These are phyloP conservation scores for Drosophila barbarae DNA, from an alignment of 2,888 invertebrate species.

Conservation along the genomic window DNA sequence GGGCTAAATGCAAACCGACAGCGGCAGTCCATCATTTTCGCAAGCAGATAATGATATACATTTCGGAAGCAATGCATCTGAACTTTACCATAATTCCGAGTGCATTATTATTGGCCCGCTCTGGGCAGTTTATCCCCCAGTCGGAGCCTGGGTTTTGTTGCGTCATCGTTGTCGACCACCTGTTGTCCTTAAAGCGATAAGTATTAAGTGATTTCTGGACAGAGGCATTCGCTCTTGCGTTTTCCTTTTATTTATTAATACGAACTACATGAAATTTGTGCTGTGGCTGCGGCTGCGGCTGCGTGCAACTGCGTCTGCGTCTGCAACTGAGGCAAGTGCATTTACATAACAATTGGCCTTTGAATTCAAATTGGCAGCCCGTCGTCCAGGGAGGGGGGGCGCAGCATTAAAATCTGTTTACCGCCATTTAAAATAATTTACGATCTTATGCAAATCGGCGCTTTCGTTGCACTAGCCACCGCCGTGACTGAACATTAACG, in stretches of 20 bases:
- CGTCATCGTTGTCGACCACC: conserved; percentile 52
- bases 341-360: conserved; percentile 69
- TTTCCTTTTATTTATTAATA: conserved; percentile 48
- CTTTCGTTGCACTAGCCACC: conserved; percentile 31
- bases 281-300: conserved; percentile 4
- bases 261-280: conserved; percentile 9
- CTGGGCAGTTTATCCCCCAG: conserved; percentile 19
- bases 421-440: conserved; percentile 62
- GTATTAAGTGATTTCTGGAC: conserved; percentile 55
- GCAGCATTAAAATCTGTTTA: conserved; percentile 49
- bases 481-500: conserved; percentile 54
- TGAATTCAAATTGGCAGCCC: conserved; percentile 55
- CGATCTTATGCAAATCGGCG: conserved; percentile 57
- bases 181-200: conserved; percentile 70
- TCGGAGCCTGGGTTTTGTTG: conserved; percentile 47
- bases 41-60: conserved; percentile 68
- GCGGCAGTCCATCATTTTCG: conserved; percentile 63
- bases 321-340: conserved; percentile 48
- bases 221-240: conserved; percentile 10
- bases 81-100: conserved; percentile 68
- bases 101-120: conserved; percentile 62
- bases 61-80: conserved; percentile 71
- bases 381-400: conserved; percentile 9
- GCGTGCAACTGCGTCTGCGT: conserved; percentile 47
- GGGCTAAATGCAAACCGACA: conserved; percentile 52